A percentile compares a stretch with the other conserved stretches of the same genome.
Evolutionary conservation across 1,140 invertebrate species (phyloP).

Genomic region (Manduca sexta): DNA sequence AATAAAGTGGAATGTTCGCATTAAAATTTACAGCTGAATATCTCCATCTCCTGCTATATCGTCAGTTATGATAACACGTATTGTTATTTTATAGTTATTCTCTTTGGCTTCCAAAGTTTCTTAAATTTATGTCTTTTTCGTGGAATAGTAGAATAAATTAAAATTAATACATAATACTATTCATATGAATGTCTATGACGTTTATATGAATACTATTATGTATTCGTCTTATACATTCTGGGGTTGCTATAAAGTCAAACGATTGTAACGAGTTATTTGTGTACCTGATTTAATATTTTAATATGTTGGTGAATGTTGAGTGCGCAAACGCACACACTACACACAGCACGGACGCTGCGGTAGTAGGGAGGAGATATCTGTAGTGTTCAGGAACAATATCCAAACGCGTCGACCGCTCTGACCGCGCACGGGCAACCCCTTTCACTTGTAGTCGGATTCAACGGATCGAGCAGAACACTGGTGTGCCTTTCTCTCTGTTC

Average conservation of each 20-base stretch:
- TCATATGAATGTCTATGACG: too few species aligned
- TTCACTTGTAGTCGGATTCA: constrained; percentile 64
- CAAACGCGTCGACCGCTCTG: constrained; percentile 38
- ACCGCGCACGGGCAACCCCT: constrained; percentile 56
- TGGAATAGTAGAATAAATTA: too few species aligned
- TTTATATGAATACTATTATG: too few species aligned
- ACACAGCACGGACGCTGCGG: background rate
- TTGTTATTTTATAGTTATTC: background rate
- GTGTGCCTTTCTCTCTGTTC: constrained; percentile 61
- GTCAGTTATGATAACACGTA: background rate
- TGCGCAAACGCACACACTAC: too few species aligned
- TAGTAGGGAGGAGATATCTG: constrained; percentile 31
- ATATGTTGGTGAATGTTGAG: too few species aligned
- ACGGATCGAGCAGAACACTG: constrained; percentile 55
- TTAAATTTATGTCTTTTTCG: too few species aligned
- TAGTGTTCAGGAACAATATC: constrained; percentile 27
- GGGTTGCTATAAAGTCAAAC: too few species aligned
- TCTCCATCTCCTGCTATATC: background rate
- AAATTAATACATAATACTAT: too few species aligned
- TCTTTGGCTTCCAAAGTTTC: background rate
- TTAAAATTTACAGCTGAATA: background rate
- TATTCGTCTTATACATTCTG: too few species aligned
- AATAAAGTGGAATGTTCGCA: background rate
- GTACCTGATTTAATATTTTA: too few species aligned
- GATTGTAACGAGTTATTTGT: too few species aligned